phyloP scores from a whole-genome alignment of 2,797 vertebrate genomes.

The Tympanoctomys barrerae region DNA sequence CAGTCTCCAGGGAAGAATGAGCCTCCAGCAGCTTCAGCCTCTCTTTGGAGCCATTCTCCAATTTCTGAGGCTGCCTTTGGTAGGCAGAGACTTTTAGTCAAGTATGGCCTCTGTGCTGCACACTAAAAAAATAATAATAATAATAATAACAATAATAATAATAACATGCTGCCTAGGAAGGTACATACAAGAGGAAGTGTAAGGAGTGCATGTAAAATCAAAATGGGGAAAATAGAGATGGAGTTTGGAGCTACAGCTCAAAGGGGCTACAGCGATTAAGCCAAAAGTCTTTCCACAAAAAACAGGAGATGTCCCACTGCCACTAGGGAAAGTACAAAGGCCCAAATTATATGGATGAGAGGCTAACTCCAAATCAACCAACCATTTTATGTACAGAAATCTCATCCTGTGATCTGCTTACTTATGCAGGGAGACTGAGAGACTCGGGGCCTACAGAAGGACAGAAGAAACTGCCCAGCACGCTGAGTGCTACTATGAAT shows the following conservation, averaged over 20 bases:
- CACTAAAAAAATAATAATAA: background rate
- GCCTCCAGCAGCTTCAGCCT: background rate
- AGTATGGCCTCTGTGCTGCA: slow-evolving; percentile 19
- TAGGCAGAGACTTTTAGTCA: background rate
- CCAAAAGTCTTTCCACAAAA: background rate
- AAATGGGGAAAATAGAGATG: background rate
- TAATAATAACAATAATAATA: background rate
- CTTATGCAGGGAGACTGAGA: background rate
- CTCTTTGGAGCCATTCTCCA: background rate
- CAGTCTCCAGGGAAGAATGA: slow-evolving; percentile 43
- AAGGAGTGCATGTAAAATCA: background rate
- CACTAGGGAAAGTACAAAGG: background rate
- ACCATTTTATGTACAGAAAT: background rate
- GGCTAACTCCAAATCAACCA: background rate
- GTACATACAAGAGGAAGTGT: background rate
- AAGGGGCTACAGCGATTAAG: background rate
- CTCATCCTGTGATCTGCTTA: background rate
- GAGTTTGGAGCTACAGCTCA: background rate
- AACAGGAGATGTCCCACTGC: background rate
- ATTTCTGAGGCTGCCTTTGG: slow-evolving; percentile 31
- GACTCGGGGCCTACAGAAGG: background rate
- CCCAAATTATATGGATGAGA: background rate
- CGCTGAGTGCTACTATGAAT: fast-evolving
- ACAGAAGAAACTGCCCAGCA: background rate
- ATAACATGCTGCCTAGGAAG: background rate